phyloP scores from a whole-genome alignment of 1,140 invertebrate species.

The Tribolium madens region DNA sequence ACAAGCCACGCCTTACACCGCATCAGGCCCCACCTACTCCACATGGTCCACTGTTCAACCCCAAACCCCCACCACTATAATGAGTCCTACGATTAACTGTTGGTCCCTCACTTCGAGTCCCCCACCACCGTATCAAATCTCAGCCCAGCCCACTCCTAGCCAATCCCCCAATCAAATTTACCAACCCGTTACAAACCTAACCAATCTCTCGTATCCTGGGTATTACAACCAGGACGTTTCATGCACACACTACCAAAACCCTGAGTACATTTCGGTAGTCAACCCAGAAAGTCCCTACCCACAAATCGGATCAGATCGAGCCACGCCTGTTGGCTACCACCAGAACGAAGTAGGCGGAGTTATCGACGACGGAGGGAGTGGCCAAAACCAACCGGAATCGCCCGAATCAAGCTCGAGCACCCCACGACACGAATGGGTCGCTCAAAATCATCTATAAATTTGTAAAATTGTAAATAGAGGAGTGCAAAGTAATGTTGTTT shows the following conservation, averaged over 20 bases:
- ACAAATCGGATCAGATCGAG: conserved; percentile 56
- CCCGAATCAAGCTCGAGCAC: conserved; percentile 52
- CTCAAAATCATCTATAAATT: conserved; percentile 52
- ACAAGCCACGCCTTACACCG: conserved; percentile 57
- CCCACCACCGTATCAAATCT: conserved; percentile 62
- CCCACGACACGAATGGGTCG: conserved; percentile 55
- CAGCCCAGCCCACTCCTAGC: conserved; percentile 59
- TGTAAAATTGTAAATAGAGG: conserved; percentile 16
- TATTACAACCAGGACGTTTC: conserved; percentile 63
- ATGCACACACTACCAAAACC: conserved; percentile 60
- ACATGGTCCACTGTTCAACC: conserved; percentile 62
- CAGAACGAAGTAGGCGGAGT: conserved; percentile 51
- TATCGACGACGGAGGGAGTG: conserved; percentile 42
- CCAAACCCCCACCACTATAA: conserved; percentile 59
- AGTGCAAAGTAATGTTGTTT: background rate
- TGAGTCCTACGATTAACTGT: conserved; percentile 62
- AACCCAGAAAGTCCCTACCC: conserved; percentile 58
- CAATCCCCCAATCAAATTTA: conserved; percentile 64
- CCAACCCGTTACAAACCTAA: conserved; percentile 62
- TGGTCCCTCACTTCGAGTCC: conserved; percentile 63
- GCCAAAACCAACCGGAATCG: conserved; percentile 53
- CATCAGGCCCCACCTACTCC: conserved; percentile 59
- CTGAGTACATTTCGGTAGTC: conserved; percentile 60
- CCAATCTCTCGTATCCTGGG: conserved; percentile 62
- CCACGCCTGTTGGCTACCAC: conserved; percentile 52